Evolutionary conservation across 2,113 vertebrate genomes (phyloP).

Genomic region (Sula dactylatra): DNA sequence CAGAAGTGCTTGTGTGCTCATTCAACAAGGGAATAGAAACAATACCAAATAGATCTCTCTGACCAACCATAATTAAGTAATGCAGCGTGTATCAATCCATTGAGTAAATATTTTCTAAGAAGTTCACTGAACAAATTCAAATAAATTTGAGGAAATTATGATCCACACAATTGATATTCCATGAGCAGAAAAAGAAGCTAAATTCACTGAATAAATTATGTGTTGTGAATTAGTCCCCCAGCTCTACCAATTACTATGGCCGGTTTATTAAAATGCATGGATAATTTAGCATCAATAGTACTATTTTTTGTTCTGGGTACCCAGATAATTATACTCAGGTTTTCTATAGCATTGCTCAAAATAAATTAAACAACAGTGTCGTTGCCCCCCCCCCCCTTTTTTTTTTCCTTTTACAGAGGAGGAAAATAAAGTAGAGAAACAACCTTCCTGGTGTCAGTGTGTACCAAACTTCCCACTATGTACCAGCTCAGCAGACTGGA

Average conservation of each 20-base stretch:
- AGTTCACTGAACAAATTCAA: constrained; percentile 41
- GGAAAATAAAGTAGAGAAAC: background rate
- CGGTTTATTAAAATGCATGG: constrained; percentile 17
- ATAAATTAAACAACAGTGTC: background rate
- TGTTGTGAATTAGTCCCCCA: constrained; percentile 29
- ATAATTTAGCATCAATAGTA: constrained; percentile 14
- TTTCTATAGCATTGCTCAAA: background rate
- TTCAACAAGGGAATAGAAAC: constrained; percentile 58
- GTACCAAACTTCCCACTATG: background rate
- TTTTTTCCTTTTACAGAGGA: background rate
- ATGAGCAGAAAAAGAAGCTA: constrained; percentile 28
- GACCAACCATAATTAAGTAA: constrained; percentile 58
- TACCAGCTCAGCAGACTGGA: background rate
- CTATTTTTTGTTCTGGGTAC: background rate
- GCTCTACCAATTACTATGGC: constrained; percentile 10
- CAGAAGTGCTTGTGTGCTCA: constrained; percentile 40
- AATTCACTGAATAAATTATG: constrained; percentile 39
- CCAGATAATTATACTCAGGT: background rate
- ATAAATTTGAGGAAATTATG: constrained; percentile 55
- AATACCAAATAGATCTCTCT: constrained; percentile 48
- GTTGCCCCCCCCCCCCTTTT: too few species aligned
- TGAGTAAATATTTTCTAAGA: constrained; percentile 62
- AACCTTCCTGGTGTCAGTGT: background rate
- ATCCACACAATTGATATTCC: constrained; percentile 34
- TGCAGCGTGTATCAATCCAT: constrained; percentile 48